Conservation (phyloP, 1,140 invertebrate species). For the Drosophila watanabei region DNA sequence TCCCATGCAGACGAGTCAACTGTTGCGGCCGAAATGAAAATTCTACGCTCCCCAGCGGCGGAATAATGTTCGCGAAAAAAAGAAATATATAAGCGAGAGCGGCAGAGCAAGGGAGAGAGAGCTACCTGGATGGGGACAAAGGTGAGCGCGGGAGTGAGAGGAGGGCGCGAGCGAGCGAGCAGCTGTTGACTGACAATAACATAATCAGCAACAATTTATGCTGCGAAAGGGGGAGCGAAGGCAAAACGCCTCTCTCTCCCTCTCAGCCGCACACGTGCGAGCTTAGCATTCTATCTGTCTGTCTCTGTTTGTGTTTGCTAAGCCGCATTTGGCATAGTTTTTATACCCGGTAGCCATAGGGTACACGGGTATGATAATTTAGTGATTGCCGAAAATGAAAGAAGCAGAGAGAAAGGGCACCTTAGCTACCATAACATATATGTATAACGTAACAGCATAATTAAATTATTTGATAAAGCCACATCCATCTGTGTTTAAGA, state of each 20-base stretch:
- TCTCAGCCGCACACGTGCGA: conserved; percentile 55
- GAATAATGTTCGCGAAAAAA: conserved; percentile 49
- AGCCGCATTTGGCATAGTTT: conserved; percentile 79
- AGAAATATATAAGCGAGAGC: conserved; percentile 32
- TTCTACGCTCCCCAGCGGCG: conserved; percentile 55
- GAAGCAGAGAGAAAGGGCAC: background rate
- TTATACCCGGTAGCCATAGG: background rate
- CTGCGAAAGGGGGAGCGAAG: conserved; percentile 36
- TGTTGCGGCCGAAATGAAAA: conserved; percentile 77
- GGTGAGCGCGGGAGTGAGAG: conserved; percentile 7
- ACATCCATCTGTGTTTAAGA: too few species aligned
- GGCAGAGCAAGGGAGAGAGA: conserved; percentile 9
- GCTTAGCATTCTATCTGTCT: conserved; percentile 56
- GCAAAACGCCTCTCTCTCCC: conserved; percentile 3
- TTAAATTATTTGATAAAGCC: too few species aligned
- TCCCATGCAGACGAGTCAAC: conserved; percentile 80
- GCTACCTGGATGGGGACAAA: conserved; percentile 14
- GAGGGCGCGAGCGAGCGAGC: conserved; percentile 27
- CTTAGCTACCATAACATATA: background rate
- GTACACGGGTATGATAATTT: background rate
- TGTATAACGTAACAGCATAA: too few species aligned
- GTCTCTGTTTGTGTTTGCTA: conserved; percentile 45
- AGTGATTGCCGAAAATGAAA: background rate
- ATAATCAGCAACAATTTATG: conserved; percentile 78
- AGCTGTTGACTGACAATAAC: conserved; percentile 74